Base-by-base conservation (phyloP, 2,888 invertebrate genomes). In the Noctua janthe region DNA sequence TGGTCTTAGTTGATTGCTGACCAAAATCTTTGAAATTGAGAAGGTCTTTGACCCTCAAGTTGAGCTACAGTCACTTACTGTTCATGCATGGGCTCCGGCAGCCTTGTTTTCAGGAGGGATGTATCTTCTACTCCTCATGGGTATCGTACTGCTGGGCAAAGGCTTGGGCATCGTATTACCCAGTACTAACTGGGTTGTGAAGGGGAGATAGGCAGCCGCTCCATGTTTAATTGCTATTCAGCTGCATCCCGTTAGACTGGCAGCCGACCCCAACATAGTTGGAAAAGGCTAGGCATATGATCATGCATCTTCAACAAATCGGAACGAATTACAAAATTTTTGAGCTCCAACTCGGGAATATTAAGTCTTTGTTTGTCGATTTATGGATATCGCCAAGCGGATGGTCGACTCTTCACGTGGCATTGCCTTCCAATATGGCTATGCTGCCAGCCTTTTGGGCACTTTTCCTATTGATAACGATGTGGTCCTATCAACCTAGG, bases 11-110 rank as follows among this genome's bases (percentile, higher is more conserved):
- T 17, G 13, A 72, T 72, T 69, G n/a, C 15, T 71, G 17, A 29
- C 10, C 23, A 76, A 69, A 69, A 69, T 74, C 49, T 2, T 64
- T 49, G 15, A 29, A 23, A 49, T 64, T 10, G 35, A 49, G 11
- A 43, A 47, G 74, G 74, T 35, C 17, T 23, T 66, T 74, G 74
- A 74, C 23, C 49, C 17, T 35, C 17, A 23, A 47, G 47, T 73
- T 62, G 2, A 56, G 8, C 15, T 15, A 69, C 8, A 35, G 35
- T 64, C 17, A 35, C 15, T 29, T 62, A 17, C 2, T 8, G 29
- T 35, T 35, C 0, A 64, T 64, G 20, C 10, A 35, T 17, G 29
- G 35, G 10, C 1, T 17, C 64, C 35, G 5, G 0, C 2, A 29
- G 29, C 1, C 17, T 62, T 64, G 1, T 17, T 64, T 29, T 5